A percentile compares a stretch with the other conserved stretches of the same genome.
Conservation (phyloP, 2,113 vertebrate species). For the Vireo altiloquus region DNA sequence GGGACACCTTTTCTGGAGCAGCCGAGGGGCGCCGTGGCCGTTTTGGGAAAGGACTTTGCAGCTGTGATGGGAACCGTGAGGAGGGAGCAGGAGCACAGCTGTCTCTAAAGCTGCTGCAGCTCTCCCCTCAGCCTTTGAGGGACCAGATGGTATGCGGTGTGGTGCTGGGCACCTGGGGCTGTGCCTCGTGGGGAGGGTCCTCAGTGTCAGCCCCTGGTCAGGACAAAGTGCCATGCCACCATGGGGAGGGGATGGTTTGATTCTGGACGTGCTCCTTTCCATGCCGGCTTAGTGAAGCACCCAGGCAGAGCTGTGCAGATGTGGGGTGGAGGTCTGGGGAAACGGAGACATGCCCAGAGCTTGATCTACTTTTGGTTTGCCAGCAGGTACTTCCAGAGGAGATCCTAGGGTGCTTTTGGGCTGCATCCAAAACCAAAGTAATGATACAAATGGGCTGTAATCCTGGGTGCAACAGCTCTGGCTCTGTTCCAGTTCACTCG, state of each 20-base stretch:
- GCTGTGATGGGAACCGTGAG: fast-evolving
- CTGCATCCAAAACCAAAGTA: not conserved
- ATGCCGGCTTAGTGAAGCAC: not conserved
- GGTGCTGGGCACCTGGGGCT: not conserved
- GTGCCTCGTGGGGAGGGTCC: too few species aligned
- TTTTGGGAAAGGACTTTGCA: not conserved
- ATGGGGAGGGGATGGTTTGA: not conserved
- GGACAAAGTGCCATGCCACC: fast-evolving
- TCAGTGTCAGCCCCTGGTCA: fast-evolving
- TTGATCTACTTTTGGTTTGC: not conserved
- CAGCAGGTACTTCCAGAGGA: not conserved
- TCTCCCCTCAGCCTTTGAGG: too few species aligned
- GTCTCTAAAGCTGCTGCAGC: not conserved
- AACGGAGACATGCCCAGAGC: not conserved
- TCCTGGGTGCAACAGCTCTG: fast-evolving
- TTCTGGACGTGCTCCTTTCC: fast-evolving
- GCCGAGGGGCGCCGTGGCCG: not conserved
- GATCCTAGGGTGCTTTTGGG: not conserved
- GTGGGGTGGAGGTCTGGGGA: not conserved
- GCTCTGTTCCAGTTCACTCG: not conserved
- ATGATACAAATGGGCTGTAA: fast-evolving
- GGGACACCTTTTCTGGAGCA: not conserved
- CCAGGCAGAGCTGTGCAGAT: fast-evolving
- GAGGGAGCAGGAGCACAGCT: fast-evolving
- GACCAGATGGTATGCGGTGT: not conserved